Evolutionary conservation across 2,888 invertebrate species (phyloP), one percentile per base, ranked within the genome.

Genomic region (Heteropelma amictum): DNA sequence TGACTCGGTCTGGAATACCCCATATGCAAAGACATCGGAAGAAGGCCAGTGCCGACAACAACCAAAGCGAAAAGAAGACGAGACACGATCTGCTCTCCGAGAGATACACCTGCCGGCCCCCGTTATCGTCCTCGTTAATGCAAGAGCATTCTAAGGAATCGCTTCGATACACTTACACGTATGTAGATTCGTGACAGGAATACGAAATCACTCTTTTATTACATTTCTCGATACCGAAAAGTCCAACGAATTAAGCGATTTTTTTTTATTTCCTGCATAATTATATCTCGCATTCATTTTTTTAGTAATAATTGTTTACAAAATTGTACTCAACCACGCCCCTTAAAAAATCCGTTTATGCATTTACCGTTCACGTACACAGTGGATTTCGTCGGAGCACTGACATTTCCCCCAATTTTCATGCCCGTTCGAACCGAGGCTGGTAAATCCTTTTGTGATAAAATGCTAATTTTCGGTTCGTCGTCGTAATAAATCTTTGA

Each of bases 41-140:
- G n/a, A 49, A 14, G 6, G 42, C 10, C 23, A 45, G 28, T 14
- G 33, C 21, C 10, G 17, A 40, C 14, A 21, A 23, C n/a, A n/a
- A n/a, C n/a, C n/a, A 56, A 56, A 38, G 33, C 54, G 58, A 33
- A 30, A 56, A 61, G 12, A 33, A 33, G 17, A 30, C 47, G 42
- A n/a, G 45, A 60, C 3, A 28, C 17, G 60, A 38, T 28, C 19
- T 45, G 33, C 60, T 68, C 73, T 56, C 56, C 23, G 63, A 21
- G 12, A 26, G 60, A 45, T 33, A 73, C 79, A 77, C 81, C 78
- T 85, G 86, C 85, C 85, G 85, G 86, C 60, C 79, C 81, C 81
- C 83, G 83, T 85, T 86, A 86, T 84, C 81, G 82, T 77, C 81
- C 80, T 83, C 84, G 81, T 86, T 85, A 85, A 83, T 72, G 75